Base-by-base conservation (phyloP, 2,797 vertebrate genomes). In the Ctenopoma kingsleyae region DNA sequence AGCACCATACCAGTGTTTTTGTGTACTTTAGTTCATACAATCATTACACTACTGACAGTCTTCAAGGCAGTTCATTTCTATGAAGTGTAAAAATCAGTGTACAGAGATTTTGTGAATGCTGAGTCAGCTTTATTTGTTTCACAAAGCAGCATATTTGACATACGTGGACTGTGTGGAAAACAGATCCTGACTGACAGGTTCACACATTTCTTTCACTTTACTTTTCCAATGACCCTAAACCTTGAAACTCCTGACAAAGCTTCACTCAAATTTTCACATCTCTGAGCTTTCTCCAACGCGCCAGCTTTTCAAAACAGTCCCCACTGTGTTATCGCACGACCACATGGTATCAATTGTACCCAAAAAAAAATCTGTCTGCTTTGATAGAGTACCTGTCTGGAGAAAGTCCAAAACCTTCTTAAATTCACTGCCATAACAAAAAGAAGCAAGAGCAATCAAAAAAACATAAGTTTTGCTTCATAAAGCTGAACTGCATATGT, bases 1-100 rank as follows among this genome's bases (percentile, higher is more conserved):
- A 20, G 35, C 38, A 32, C 32, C 10, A 55, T n/a, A 25, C 22
- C 40, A 52, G 64, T 35, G 60, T 61, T 78, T 72, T 61, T 54
- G 43, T 55, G 4, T 43, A 54, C 68, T 54, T 66, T 30, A 58
- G 32, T 67, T 17, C 15, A 23, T 23, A 23, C 48, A 78, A 61
- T 49, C 8, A 64, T 54, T 66, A 62, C 3, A 5, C 19, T 35
- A 43, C 44, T 48, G 48, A 12, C 47, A 61, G 27, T 9, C 20
- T 1, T 65, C 51, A 47, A 41, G 13, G 46, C 11, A 38, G 23
- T 35, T 57, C 1, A 25, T 36, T 35, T 70, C 6, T 46, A 50
- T 12, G 2, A 15, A 23, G 10, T 30, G 30, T 46, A 8, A 48
- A 75, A 50, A 59, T 35, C 36, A 49, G 30, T 5, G 11, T 8